Evolutionary conservation across 2,113 vertebrate species (phyloP).

Genomic region (Rhineura floridana): DNA sequence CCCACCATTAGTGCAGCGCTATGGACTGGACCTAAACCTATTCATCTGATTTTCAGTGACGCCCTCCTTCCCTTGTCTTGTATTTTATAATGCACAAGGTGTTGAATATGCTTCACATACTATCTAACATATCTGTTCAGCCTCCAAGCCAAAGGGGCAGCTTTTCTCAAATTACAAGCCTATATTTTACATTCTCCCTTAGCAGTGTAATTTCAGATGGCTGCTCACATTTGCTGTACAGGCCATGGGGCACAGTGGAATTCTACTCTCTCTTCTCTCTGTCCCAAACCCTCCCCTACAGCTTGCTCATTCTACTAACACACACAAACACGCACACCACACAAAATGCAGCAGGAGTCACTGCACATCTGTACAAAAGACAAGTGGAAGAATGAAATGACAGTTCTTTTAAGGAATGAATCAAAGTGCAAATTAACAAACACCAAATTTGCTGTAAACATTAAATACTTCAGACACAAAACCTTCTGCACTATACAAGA

Average conservation of each 20-base stretch:
- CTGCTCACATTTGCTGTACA: slow-evolving; percentile 49
- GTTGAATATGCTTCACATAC: slow-evolving; percentile 40
- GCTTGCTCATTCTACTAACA: background rate
- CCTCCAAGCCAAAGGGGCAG: slow-evolving; percentile 33
- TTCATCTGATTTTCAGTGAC: slow-evolving; percentile 10
- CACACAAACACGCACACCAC: rapidly evolving
- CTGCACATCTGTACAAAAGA: slow-evolving; percentile 61
- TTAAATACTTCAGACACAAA: slow-evolving; percentile 71
- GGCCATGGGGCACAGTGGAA: slow-evolving; percentile 38
- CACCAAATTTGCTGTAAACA: slow-evolving; percentile 74
- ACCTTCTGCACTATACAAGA: slow-evolving; percentile 70
- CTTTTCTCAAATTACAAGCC: slow-evolving; percentile 40
- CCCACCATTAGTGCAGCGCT: background rate
- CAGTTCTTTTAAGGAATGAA: slow-evolving; percentile 71
- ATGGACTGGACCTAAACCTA: slow-evolving; percentile 32
- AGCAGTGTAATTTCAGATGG: slow-evolving; percentile 48
- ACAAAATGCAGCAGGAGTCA: slow-evolving; percentile 51
- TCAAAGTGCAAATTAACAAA: slow-evolving; percentile 78
- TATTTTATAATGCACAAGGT: slow-evolving; percentile 31
- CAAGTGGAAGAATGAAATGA: slow-evolving; percentile 62
- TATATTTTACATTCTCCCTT: slow-evolving; percentile 44
- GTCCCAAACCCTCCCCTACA: background rate
- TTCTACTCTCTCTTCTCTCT: slow-evolving; percentile 29
- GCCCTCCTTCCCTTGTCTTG: slow-evolving; percentile 14
- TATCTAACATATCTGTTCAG: slow-evolving; percentile 50